Conservation (phyloP, 2,797 vertebrate genomes). For the Hippocampus kuda region DNA sequence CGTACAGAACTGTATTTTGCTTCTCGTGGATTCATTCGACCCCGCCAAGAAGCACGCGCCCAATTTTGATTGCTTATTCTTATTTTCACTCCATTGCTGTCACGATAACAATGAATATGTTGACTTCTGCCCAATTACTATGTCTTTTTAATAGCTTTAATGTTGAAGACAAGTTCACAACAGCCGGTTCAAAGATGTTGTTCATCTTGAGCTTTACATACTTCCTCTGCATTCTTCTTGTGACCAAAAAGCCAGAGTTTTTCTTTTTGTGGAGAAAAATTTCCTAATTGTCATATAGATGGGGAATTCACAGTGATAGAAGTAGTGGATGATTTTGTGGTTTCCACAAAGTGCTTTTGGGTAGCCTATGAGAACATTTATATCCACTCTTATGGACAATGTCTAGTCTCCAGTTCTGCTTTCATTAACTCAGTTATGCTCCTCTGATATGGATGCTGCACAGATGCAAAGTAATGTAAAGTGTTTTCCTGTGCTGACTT, state of each 20-base stretch:
- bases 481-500: constrained; percentile 1
- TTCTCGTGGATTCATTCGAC: background rate
- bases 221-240: background rate
- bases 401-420: background rate
- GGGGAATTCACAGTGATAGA: background rate
- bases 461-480: constrained; percentile 1
- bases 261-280: constrained; percentile 1
- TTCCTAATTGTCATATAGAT: background rate
- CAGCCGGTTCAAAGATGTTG: background rate
- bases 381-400: background rate
- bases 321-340: background rate
- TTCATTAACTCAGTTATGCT: background rate
- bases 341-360: background rate
- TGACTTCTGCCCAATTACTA: background rate
- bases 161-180: background rate
- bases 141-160: background rate
- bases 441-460: background rate
- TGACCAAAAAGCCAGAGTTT: background rate
- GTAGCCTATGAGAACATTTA: background rate
- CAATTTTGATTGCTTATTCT: background rate
- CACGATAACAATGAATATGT: background rate
- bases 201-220: background rate
- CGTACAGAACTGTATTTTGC: background rate
- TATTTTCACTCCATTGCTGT: background rate
- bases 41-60: background rate